Percentiles rank a stretch among this genome's conserved stretches.
Conservation (phyloP, 2,888 invertebrate species). For the Synergus itoensis region DNA sequence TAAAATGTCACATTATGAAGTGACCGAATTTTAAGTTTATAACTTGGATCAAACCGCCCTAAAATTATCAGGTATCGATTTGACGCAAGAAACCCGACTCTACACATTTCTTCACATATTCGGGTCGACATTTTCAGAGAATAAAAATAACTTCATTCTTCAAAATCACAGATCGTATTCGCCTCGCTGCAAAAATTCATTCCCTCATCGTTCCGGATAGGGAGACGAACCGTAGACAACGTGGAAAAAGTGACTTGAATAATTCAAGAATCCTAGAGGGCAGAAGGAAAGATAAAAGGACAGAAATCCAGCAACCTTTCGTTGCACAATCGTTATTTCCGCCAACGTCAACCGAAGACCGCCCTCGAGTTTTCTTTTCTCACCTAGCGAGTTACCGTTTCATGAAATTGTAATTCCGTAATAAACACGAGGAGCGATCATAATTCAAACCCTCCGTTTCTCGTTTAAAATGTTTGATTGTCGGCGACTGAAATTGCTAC, state of each 20-base stretch:
- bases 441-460: constrained; percentile 11
- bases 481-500: neutral
- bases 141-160: constrained; percentile 14
- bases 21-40: no score
- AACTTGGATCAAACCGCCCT: no score
- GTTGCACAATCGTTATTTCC: constrained; percentile 38
- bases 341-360: constrained; percentile 8
- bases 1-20: no score
- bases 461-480: neutral
- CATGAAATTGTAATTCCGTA: constrained; percentile 39
- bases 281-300: constrained; percentile 20
- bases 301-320: constrained; percentile 28
- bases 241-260: constrained; percentile 35
- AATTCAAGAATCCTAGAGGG: constrained; percentile 33
- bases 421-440: constrained; percentile 20
- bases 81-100: neutral
- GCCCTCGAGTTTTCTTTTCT: constrained; percentile 26
- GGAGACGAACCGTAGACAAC: constrained; percentile 2
- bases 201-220: constrained; percentile 17
- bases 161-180: constrained; percentile 25
- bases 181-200: constrained; percentile 12
- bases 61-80: neutral
- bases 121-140: neutral
- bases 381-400: constrained; percentile 17
- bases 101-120: neutral